Base-by-base conservation (phyloP, 2,888 invertebrate genomes). In the Drosophila anceps region DNA sequence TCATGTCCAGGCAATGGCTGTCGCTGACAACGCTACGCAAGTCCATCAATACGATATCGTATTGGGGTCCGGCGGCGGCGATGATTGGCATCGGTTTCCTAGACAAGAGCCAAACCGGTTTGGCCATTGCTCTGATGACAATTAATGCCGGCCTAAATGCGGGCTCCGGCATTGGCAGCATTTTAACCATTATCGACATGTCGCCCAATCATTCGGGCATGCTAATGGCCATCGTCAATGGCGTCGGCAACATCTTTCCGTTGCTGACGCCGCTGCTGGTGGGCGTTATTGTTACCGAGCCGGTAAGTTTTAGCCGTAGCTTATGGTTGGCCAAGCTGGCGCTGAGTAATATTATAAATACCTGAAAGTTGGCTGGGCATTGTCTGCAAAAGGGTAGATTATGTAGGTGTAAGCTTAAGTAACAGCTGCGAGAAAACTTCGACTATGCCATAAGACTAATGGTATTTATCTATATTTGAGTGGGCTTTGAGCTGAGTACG, bases 131-230 rank as follows among this genome's bases (percentile, higher is more conserved):
- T 0, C 85, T 95, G 67, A 91, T 95, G 35, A 93, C 94, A 0
- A 76, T 94, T 4, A 94, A 95, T 4, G 94, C 95, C 1, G 94
- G 94, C 2, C 37, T 81, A 93, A 84, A 92, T 50, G 84, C 82
- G 13, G 90, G 90, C 13, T 76, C 73, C 1, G 83, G 86, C 31
- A 81, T 91, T 18, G 91, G 96, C 94, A 20, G 81, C 64, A 67
- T 78, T 8, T 33, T 95, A 94, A 88, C 94, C 94, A 8, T 73
- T 94, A 95, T 96, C 73, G 96, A 96, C 87, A 93, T 96, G 59
- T 94, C 95, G 9, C 95, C 95, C 2, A 95, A 95, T 79, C 95
- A 94, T 81, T 94, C 95, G 0, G 95, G 95, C 10, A 94, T 94
- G 20, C 88, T 96, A 43, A 95, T 95, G 95, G 95, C 95, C 0